Conservation (phyloP, 2,888 invertebrate species). For the Mimas tiliae region DNA sequence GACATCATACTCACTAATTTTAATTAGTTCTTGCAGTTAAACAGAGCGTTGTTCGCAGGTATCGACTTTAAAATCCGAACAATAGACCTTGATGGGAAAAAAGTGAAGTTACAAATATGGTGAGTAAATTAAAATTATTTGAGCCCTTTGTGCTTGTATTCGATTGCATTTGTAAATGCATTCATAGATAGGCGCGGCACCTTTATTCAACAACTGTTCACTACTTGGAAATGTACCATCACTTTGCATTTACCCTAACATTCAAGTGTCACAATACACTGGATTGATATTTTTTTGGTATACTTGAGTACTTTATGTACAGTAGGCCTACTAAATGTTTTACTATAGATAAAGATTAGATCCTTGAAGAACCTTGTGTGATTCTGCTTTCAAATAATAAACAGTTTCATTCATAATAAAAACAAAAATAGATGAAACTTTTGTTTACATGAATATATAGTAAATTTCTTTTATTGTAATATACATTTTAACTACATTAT, state of each 20-base stretch:
- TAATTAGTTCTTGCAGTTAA: constrained; percentile 70
- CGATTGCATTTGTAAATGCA: not conserved
- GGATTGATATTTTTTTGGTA: not conserved
- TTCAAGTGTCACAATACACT: not conserved
- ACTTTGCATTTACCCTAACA: not conserved
- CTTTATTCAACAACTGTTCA: not conserved
- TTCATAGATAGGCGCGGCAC: not conserved
- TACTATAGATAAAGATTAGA: not conserved
- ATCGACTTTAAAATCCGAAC: constrained; percentile 99
- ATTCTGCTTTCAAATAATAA: too few species aligned
- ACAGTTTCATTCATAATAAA: constrained; percentile 1
- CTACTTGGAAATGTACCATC: not conserved
- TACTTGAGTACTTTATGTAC: too few species aligned
- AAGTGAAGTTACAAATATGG: constrained; percentile 99
- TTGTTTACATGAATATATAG: too few species aligned
- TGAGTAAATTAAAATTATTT: constrained; percentile 74
- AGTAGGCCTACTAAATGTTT: not conserved
- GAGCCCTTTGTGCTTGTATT: constrained; percentile 23
- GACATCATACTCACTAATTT: constrained; percentile 81
- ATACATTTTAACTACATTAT: too few species aligned
- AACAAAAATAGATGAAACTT: not conserved
- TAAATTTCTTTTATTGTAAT: too few species aligned
- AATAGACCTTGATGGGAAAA: constrained; percentile 98
- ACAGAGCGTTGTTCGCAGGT: constrained; percentile 86
- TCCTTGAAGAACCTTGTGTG: not conserved